A percentile compares a stretch with the other conserved stretches of the same genome.
phyloP scores from a whole-genome alignment of 2,113 vertebrate species.

The Picathartes gymnocephalus region DNA sequence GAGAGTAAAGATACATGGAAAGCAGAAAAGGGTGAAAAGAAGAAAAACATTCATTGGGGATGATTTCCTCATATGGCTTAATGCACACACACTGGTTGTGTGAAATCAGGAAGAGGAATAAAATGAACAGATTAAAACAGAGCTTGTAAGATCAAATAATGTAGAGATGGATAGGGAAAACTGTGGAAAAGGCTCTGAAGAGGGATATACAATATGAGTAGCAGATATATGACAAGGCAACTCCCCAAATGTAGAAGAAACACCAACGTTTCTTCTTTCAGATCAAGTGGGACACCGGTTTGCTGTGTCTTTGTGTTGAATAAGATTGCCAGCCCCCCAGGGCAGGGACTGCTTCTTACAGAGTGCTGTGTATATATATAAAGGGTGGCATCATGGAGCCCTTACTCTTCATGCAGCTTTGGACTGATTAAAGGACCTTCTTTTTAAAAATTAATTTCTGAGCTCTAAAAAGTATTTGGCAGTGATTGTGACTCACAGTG shows the following conservation, averaged over 20 bases:
- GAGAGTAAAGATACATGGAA: not conserved
- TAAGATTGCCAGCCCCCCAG: not conserved
- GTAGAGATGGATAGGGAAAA: not conserved
- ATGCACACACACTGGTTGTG: not conserved
- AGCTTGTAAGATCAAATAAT: not conserved
- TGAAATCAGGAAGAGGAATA: not conserved
- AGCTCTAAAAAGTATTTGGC: not conserved
- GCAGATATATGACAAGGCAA: not conserved
- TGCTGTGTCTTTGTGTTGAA: not conserved
- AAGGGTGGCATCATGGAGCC: not conserved
- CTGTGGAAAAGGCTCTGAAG: not conserved
- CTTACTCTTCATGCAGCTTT: not conserved
- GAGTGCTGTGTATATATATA: not conserved
- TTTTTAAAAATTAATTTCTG: not conserved
- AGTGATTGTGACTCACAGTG: not conserved
- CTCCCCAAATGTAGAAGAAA: not conserved
- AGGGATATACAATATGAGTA: not conserved
- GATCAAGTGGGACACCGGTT: not conserved
- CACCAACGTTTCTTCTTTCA: not conserved
- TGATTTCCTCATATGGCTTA: not conserved
- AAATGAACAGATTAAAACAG: not conserved
- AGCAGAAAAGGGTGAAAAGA: not conserved
- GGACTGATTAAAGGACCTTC: not conserved
- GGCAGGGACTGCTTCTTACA: not conserved
- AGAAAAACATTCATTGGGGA: not conserved